A percentile compares a stretch with the other conserved stretches of the same genome.
phyloP scores from a whole-genome alignment of 2,888 invertebrate genomes.

The Resseliella maxima region DNA sequence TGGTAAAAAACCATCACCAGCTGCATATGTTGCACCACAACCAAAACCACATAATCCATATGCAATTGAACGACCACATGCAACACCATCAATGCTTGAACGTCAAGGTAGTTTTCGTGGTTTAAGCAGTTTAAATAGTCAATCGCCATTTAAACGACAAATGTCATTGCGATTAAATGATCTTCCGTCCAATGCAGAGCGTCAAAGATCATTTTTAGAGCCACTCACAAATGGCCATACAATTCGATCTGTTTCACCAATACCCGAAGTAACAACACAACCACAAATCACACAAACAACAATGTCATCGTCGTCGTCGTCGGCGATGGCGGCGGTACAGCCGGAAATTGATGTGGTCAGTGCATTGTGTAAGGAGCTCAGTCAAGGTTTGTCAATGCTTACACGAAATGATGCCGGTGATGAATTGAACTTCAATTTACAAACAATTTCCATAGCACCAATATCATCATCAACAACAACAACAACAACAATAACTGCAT shows the following conservation, averaged over 20 bases:
- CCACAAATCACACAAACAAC: slow-evolving; percentile 61
- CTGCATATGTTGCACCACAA: slow-evolving; percentile 68
- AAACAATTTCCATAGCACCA: slow-evolving; percentile 71
- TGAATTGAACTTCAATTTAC: slow-evolving; percentile 72
- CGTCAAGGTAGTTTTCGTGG: slow-evolving; percentile 95
- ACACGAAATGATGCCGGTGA: slow-evolving; percentile 71
- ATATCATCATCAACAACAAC: slow-evolving; percentile 70
- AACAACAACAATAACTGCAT: slow-evolving; percentile 63
- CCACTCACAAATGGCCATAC: slow-evolving; percentile 61
- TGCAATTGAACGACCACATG: slow-evolving; percentile 95
- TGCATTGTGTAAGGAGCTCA: slow-evolving; percentile 82
- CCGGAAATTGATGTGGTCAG: slow-evolving; percentile 72
- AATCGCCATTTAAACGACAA: slow-evolving; percentile 95
- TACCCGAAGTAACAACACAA: slow-evolving; percentile 79
- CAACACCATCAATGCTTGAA: slow-evolving; percentile 92
- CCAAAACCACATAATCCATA: slow-evolving; percentile 85
- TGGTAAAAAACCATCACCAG: slow-evolving; percentile 63
- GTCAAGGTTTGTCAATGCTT: slow-evolving; percentile 75
- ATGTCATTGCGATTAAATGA: slow-evolving; percentile 94
- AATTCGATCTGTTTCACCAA: slow-evolving; percentile 75
- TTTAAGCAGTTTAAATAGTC: slow-evolving; percentile 80
- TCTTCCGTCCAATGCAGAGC: slow-evolving; percentile 93
- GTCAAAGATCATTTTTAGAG: slow-evolving; percentile 70
- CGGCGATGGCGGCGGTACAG: no score
- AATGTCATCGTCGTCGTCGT: no score